Conservation (phyloP, 1,140 invertebrate species). For the Drosophila kepulauana region DNA sequence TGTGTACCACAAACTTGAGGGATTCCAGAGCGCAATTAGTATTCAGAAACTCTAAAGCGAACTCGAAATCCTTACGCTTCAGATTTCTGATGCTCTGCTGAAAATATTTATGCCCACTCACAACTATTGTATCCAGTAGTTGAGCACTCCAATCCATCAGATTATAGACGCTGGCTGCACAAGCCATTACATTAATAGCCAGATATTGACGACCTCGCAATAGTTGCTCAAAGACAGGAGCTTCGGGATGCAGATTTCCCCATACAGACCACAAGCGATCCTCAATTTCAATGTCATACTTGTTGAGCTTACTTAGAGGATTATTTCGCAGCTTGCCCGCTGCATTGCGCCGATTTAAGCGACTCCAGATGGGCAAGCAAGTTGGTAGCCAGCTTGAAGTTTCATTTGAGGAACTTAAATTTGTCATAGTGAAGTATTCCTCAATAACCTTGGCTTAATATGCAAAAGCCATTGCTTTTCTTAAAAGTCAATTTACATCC, state of each 20-base stretch:
- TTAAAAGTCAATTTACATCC: too few relatives aligned
- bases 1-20: conserved; percentile 86
- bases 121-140: conserved; percentile 87
- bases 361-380: conserved; percentile 85
- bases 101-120: conserved; percentile 86
- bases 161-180: conserved; percentile 86
- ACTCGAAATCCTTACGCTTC: conserved; percentile 86
- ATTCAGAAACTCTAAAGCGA: conserved; percentile 86
- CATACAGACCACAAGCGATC: conserved; percentile 87
- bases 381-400: too few relatives aligned
- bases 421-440: too few relatives aligned
- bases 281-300: conserved; percentile 88
- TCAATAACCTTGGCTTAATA: too few relatives aligned
- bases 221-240: conserved; percentile 84
- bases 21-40: conserved; percentile 85
- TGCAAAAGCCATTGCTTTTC: too few relatives aligned
- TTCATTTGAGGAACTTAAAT: too few relatives aligned
- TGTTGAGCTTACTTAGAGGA: conserved; percentile 86
- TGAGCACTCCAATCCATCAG: conserved; percentile 87
- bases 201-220: conserved; percentile 86
- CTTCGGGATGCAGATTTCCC: conserved; percentile 87
- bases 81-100: conserved; percentile 85
- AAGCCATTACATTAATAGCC: conserved; percentile 86
- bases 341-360: conserved; percentile 85
- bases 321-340: conserved; percentile 85